Conservation (phyloP, 2,113 vertebrate genomes). For the Mionectes macconnelli region DNA sequence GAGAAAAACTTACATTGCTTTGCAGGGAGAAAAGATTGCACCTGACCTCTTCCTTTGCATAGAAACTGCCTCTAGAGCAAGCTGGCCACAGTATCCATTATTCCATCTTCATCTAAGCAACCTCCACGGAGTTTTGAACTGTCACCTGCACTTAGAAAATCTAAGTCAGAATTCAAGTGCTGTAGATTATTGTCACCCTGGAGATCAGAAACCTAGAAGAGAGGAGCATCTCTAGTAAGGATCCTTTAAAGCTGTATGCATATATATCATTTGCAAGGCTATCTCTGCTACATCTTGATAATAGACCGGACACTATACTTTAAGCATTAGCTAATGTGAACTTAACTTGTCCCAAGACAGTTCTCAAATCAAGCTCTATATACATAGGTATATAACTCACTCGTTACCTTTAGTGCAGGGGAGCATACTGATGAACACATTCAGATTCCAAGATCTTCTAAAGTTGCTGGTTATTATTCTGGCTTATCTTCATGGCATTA, state of each 20-base stretch:
- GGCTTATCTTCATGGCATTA: background rate
- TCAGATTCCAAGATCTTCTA: background rate
- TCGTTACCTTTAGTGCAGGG: background rate
- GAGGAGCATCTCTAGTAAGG: background rate
- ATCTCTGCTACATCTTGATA: background rate
- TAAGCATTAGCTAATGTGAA: background rate
- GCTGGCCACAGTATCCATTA: background rate
- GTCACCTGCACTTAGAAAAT: background rate
- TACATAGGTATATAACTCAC: background rate
- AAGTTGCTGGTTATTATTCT: background rate
- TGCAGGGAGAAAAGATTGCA: background rate
- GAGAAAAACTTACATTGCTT: background rate
- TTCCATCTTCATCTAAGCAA: background rate
- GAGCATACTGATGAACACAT: background rate
- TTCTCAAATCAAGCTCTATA: background rate
- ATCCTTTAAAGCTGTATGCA: background rate
- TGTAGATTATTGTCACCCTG: background rate
- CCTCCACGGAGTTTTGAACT: background rate
- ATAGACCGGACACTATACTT: background rate
- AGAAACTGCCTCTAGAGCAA: background rate
- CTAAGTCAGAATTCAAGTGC: background rate
- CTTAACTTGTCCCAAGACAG: background rate
- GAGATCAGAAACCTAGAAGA: background rate
- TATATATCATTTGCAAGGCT: background rate
- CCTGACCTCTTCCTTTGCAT: background rate